Evolutionary conservation across 2,113 vertebrate genomes (phyloP), one percentile per base, ranked within the genome.

Genomic region (Pogona vitticeps): DNA sequence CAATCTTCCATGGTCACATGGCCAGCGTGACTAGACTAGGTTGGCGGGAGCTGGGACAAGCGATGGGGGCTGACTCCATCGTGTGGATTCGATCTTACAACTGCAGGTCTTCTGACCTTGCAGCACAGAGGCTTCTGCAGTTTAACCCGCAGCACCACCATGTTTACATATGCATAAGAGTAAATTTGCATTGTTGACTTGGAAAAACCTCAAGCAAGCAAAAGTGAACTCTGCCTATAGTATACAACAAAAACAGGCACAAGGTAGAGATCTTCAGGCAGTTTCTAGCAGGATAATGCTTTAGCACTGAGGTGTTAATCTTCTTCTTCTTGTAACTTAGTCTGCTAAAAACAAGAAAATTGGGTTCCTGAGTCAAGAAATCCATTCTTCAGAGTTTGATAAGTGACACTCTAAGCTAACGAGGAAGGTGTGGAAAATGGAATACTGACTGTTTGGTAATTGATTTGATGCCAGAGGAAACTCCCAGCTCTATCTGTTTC

Each of bases 401-500:
- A 38, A 61, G 23, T 81, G 40, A 71, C 36, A 31, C 38, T 90
- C 59, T 58, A 20, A 86, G 83, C n/a, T 84, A 86, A 86, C 72
- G 21, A 89, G 86, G 75, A 14, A 56, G 31, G 65, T 88, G 91
- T 88, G 67, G 86, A 33, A 85, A 73, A 26, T 76, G 59, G 26
- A 46, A n/a, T 33, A 80, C 46, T 58, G 86, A 80, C 80, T 42
- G 72, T 83, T 75, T 81, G 87, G 85, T 13, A 88, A 90, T 78
- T 3, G 4, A 89, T 88, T 88, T 85, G 80, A 76, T 87, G 67
- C 84, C 79, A 90, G 89, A 81, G 2, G n/a, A 84, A 81, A 86
- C 9, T 88, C 81, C 83, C 91, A 76, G 58, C 83, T 89, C 80
- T 1, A 0, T 87, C 63, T 94, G 87, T 92, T 92, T 90, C 90